Evolutionary conservation across 1,140 invertebrate genomes (phyloP).

Genomic region (Apis mellifera): DNA sequence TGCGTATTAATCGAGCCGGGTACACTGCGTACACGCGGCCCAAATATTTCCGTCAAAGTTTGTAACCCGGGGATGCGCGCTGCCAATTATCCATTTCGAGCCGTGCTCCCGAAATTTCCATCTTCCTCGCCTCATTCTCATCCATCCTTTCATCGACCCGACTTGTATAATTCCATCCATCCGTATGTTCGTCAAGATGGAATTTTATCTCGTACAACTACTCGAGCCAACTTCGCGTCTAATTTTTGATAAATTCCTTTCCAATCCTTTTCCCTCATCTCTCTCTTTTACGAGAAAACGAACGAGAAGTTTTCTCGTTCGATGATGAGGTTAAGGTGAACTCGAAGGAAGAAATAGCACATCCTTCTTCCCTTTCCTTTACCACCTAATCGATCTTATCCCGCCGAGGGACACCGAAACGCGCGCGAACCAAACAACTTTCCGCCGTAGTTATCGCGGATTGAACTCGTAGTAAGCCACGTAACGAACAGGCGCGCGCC

Average conservation of each 20-base stretch:
- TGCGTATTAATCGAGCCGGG: slow-evolving; percentile 35
- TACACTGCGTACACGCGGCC: not conserved
- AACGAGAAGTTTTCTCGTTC: no score
- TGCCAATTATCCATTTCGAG: not conserved
- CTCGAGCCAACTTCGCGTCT: no score
- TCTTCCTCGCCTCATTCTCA: not conserved
- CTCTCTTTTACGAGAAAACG: not conserved
- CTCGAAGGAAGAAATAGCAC: not conserved
- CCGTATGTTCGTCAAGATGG: no score
- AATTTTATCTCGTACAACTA: no score
- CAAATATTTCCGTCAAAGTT: slow-evolving; percentile 40
- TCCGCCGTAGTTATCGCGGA: slow-evolving; percentile 48
- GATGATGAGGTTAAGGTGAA: not conserved
- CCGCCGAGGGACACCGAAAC: slow-evolving; percentile 26
- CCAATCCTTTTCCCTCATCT: no score
- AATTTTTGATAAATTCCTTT: no score
- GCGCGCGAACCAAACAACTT: slow-evolving; percentile 37
- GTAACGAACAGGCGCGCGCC: slow-evolving; percentile 56
- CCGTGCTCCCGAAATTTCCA: slow-evolving; percentile 5
- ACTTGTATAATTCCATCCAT: no score
- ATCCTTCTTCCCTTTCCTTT: slow-evolving; percentile 43
- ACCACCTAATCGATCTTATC: slow-evolving; percentile 57
- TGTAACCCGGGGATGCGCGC: not conserved
- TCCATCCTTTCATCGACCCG: not conserved
- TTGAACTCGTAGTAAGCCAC: slow-evolving; percentile 53